Percentiles rank a stretch among this genome's conserved stretches.
phyloP scores from a whole-genome alignment of 2,113 vertebrate species.

The Agelaius tricolor region DNA sequence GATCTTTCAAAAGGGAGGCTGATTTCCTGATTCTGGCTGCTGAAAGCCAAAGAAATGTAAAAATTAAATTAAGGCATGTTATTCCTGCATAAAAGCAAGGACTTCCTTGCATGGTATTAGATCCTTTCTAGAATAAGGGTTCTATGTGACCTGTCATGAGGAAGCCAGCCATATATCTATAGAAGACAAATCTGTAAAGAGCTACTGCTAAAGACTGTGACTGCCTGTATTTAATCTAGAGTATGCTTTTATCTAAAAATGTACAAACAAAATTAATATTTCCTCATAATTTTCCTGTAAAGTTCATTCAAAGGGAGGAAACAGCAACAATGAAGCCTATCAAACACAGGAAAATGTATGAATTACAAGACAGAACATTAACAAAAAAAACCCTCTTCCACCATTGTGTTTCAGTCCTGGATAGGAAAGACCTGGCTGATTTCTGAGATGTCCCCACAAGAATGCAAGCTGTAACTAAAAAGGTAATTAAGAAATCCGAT shows the following conservation, averaged over 20 bases:
- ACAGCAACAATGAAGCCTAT: neutral
- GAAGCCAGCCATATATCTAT: neutral
- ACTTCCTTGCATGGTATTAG: neutral
- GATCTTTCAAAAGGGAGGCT: neutral
- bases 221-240: neutral
- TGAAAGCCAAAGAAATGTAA: neutral
- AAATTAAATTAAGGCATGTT: neutral
- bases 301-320: neutral
- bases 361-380: neutral
- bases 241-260: neutral
- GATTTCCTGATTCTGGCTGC: neutral
- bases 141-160: neutral
- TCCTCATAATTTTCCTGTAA: neutral
- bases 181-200: neutral
- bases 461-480: neutral
- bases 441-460: neutral
- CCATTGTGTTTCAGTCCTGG: neutral
- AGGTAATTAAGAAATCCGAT: neutral
- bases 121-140: neutral
- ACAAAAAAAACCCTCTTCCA: neutral
- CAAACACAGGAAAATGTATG: neutral
- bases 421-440: neutral
- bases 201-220: neutral
- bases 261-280: neutral
- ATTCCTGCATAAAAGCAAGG: neutral